Base-by-base conservation (phyloP, 2,888 invertebrate genomes). In the Seira sanloemensis region DNA sequence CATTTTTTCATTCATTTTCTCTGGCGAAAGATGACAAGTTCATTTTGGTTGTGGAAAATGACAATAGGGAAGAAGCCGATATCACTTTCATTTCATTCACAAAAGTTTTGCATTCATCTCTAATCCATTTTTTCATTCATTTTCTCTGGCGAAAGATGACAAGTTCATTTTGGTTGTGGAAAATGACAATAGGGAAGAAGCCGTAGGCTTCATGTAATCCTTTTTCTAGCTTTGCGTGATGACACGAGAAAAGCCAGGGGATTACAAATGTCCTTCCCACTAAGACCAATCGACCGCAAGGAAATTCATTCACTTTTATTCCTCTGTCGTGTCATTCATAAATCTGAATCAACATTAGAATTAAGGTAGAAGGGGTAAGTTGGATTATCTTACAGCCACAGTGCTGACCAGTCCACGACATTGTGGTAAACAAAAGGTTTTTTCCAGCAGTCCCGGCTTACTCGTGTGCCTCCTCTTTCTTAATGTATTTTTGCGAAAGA, bases 231-330 rank as follows among this genome's bases (percentile, higher is more conserved):
- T 77, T 76, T 83, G 73, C 27, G 72, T 71, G 77, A 83, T 83
- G 82, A 73, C 82, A 83, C 77, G 77, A 73, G 75, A 81, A 83
- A 75, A 83, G 72, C 72, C 66, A 75, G 50, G 62, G 73, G 82
- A 83, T 83, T 83, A 83, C 82, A 83, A 37, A 25, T 77, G 82
- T 83, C 77, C 82, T 77, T 73, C 58, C 73, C 16, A n/a, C 16
- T 50, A 50, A 50, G n/a, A 50, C n/a, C 50, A 50, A 50, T 50
- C 50, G 50, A 18, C 50, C 50, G 50, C 50, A 50, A 50, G 50
- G 16, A 50, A 50, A 50, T 50, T 50, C 50, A 50, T 50, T 50
- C 50, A 50, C 50, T 50, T n/a, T n/a, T 18, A 50, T 50, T 50
- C 16, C 50, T 7, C 2, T 50, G n/a, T 50, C 50, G 50, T n/a